Evolutionary conservation across 2,888 invertebrate genomes (phyloP).

Genomic region (Aspidiotus destructor): DNA sequence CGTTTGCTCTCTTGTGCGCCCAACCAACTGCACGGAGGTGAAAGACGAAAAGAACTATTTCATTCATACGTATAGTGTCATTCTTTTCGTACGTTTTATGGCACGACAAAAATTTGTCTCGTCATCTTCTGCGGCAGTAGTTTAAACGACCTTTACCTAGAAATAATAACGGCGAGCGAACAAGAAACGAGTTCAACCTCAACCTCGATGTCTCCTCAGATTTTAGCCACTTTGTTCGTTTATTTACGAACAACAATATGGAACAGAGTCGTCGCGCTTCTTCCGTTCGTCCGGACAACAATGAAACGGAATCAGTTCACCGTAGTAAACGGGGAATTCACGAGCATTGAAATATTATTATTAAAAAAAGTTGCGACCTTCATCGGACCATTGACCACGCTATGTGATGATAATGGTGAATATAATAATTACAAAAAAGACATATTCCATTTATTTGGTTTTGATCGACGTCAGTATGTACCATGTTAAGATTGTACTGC

Average conservation of each 20-base stretch:
- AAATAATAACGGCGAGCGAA: background rate
- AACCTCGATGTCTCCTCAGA: constrained; percentile 16
- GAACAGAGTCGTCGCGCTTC: constrained; percentile 3
- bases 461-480: constrained; percentile 15
- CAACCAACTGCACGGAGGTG: no score
- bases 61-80: no score
- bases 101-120: no score
- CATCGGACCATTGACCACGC: constrained; percentile 5
- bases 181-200: constrained; percentile 5
- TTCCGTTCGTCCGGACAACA: constrained; percentile 13
- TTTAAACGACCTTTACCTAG: constrained; percentile 13
- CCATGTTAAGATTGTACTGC: constrained; percentile 9
- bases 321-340: constrained; percentile 8
- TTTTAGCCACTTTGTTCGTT: constrained; percentile 15
- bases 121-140: background rate
- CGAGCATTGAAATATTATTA: constrained; percentile 3
- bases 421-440: background rate
- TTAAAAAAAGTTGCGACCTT: constrained; percentile 8
- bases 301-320: constrained; percentile 17
- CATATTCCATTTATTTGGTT: constrained; percentile 1
- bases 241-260: background rate
- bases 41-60: no score
- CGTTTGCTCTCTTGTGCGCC: no score
- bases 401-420: background rate
- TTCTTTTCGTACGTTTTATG: no score